These are phyloP conservation scores for Neocrepidodera transversa DNA, from an alignment of 2,888 invertebrate genomes.

Conservation along the genomic window DNA sequence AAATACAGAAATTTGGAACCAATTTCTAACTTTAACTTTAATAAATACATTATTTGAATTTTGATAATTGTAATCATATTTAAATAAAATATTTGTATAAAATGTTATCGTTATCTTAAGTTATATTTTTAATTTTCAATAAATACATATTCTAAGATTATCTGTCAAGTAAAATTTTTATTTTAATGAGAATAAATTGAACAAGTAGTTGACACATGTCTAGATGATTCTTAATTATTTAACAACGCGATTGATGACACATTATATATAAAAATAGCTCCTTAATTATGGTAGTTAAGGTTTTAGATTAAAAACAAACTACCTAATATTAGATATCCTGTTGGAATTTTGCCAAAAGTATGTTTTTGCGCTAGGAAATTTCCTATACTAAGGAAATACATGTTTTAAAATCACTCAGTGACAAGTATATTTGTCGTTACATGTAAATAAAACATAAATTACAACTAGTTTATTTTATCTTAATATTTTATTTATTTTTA, in stretches of 20 bases:
- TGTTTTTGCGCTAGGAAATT: constrained; percentile 55
- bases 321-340: constrained; percentile 60
- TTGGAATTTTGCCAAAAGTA: constrained; percentile 55
- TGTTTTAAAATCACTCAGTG: constrained; percentile 56
- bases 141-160: no score
- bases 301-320: constrained; percentile 55
- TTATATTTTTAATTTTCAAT: no score
- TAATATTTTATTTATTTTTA: constrained; percentile 42
- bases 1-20: no score
- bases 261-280: constrained; percentile 40
- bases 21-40: no score
- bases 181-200: constrained; percentile 13
- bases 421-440: constrained; percentile 42
- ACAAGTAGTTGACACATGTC: constrained; percentile 3
- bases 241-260: neutral
- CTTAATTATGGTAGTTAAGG: constrained; percentile 45
- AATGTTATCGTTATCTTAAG: no score
- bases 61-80: no score
- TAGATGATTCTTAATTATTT: constrained; percentile 4
- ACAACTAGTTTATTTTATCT: neutral
- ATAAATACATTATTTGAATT: no score
- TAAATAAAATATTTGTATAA: no score
- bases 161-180: constrained; percentile 3
- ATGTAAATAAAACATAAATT: constrained; percentile 38
- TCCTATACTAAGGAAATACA: constrained; percentile 55